These are phyloP conservation scores for Lagria hirta DNA, from an alignment of 2,888 invertebrate species.

Conservation along the genomic window DNA sequence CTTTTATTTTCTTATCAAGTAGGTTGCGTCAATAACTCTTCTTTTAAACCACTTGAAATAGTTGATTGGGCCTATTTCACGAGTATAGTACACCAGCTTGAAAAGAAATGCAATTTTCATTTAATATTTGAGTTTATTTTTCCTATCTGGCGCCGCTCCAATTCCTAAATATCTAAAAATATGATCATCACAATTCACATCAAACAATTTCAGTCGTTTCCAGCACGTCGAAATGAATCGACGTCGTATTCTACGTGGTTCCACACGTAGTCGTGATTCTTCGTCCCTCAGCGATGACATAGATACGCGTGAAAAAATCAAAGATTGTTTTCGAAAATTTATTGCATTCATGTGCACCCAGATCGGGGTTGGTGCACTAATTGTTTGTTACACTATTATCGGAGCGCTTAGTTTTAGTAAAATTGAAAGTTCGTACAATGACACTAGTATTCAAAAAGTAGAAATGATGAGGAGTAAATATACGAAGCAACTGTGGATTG, in stretches of 20 bases:
- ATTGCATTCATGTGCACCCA: constrained; percentile 92
- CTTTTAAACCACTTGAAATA: too few species aligned
- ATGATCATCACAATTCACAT: too few species aligned
- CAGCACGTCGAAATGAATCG: constrained; percentile 17
- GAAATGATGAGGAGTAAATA: constrained; percentile 57
- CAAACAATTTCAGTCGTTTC: background rate
- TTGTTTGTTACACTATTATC: constrained; percentile 83
- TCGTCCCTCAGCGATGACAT: constrained; percentile 65
- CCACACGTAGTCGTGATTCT: constrained; percentile 50
- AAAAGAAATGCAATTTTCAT: too few species aligned
- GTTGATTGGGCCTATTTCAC: too few species aligned
- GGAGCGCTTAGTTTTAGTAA: constrained; percentile 81
- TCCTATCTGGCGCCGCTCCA: too few species aligned
- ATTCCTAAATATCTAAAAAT: too few species aligned
- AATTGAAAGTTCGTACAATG: constrained; percentile 63
- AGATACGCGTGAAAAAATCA: constrained; percentile 75
- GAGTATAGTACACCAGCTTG: too few species aligned
- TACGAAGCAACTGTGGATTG: constrained; percentile 67
- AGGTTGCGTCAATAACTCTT: too few species aligned
- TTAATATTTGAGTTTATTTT: too few species aligned
- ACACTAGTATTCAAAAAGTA: constrained; percentile 31
- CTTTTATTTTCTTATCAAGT: too few species aligned
- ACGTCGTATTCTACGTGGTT: constrained; percentile 35
- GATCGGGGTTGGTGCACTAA: constrained; percentile 84
- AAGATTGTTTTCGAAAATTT: constrained; percentile 82